These are phyloP conservation scores for Brachionus calyciflorus DNA, from an alignment of 1,140 invertebrate genomes.

Conservation along the genomic window DNA sequence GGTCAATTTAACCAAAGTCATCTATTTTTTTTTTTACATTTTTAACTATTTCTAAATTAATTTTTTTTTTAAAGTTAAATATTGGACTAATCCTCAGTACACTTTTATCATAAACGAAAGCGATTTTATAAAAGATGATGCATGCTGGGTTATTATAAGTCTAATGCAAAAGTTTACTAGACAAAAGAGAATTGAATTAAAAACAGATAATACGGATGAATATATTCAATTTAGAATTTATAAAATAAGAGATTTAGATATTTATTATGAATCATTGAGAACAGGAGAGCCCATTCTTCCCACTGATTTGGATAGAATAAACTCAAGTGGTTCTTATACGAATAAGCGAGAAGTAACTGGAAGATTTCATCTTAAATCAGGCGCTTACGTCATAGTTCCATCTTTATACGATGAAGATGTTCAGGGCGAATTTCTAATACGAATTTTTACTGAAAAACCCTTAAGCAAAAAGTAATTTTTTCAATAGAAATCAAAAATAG, in stretches of 20 bases:
- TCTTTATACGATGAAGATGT: constrained; percentile 54
- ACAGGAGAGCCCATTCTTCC: background rate
- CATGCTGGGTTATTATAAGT: constrained; percentile 31
- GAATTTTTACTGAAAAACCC: constrained; percentile 57
- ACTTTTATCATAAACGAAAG: constrained; percentile 16
- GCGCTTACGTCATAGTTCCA: constrained; percentile 59
- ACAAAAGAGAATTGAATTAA: constrained; percentile 37
- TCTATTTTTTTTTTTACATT: background rate
- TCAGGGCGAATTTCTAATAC: constrained; percentile 53
- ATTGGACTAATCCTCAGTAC: constrained; percentile 47
- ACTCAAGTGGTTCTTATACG: background rate
- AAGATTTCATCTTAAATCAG: constrained; percentile 57
- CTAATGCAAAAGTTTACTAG: constrained; percentile 46
- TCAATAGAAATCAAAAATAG: background rate
- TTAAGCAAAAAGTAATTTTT: constrained; percentile 30
- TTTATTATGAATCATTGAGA: background rate
- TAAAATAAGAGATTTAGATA: constrained; percentile 14
- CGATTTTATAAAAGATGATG: background rate
- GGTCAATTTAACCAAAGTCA: constrained; percentile 9
- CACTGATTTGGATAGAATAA: constrained; percentile 14
- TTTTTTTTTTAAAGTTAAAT: background rate
- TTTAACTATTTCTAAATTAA: background rate
- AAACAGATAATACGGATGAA: constrained; percentile 21
- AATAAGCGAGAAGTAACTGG: constrained; percentile 56
- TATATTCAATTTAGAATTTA: constrained; percentile 47